These are phyloP conservation scores for Ammodytes dubius DNA, from an alignment of 2,113 vertebrate genomes.

Conservation along the genomic window DNA sequence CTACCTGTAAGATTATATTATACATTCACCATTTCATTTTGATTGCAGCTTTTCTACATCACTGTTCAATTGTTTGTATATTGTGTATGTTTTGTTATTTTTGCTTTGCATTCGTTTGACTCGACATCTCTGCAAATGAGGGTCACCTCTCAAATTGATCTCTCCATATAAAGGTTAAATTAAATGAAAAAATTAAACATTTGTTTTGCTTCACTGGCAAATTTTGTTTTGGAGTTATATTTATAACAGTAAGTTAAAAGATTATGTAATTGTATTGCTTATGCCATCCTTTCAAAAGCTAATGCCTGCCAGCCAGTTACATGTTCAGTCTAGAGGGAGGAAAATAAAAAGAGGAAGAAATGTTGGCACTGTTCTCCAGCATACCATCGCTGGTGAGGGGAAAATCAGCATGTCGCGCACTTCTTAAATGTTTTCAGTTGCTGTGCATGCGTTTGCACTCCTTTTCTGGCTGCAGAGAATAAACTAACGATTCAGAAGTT, in stretches of 20 bases:
- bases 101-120: too few species aligned
- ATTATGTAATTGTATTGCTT: not conserved
- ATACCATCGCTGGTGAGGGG: slow-evolving; percentile 18
- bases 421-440: slow-evolving; percentile 43
- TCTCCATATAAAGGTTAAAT: too few species aligned
- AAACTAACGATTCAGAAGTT: not conserved
- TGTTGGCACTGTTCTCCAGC: slow-evolving; percentile 55
- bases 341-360: slow-evolving; percentile 56
- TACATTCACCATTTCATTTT: too few species aligned
- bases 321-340: slow-evolving; percentile 35
- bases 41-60: too few species aligned
- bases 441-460: slow-evolving; percentile 12
- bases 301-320: slow-evolving; percentile 7
- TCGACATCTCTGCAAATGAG: too few species aligned
- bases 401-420: slow-evolving; percentile 58
- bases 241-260: too few species aligned
- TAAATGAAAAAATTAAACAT: too few species aligned
- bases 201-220: not conserved
- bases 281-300: not conserved
- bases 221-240: not conserved
- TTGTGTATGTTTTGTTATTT: too few species aligned
- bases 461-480: not conserved
- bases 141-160: too few species aligned
- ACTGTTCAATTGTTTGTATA: too few species aligned
- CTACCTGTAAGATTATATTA: too few species aligned